Evolutionary conservation across 2,888 invertebrate species (phyloP), one percentile per base, ranked within the genome.

Genomic region (Subacronicta megacephala): DNA sequence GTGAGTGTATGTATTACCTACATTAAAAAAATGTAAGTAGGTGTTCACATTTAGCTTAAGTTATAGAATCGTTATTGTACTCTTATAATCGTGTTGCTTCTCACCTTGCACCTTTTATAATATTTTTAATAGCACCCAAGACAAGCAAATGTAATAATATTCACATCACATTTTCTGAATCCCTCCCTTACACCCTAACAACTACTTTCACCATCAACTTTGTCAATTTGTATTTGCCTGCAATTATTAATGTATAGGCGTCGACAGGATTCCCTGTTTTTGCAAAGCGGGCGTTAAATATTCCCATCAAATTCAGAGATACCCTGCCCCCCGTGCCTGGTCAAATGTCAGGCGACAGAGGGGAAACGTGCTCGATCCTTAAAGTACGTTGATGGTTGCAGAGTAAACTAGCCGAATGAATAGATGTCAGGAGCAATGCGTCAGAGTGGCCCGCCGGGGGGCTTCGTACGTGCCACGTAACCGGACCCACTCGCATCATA

Each of bases 141-240:
- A 66, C 71, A 69, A 70, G 64, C 74, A 68, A 75, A 88, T 89
- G 80, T 82, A 85, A 87, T 90, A 93, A 87, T 90, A 93, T 93
- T 93, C 92, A 88, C 83, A 82, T 90, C 93, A 93, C 92, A 92
- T 75, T 72, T 77, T 81, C 71, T 67, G 59, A 76, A 84, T 75
- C 83, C 76, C 90, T 85, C 79, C 87, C 81, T 77, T 84, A 81
- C 79, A 72, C 84, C 70, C 84, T 90, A 92, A 93, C 90, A 88
- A 92, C 89, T 88, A 90, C 90, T 91, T 90, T 89, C 81, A 80
- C 81, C 81, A 81, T 85, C 87, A 66, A 75, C 77, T 76, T 90
- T 92, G 93, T 93, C 93, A 93, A 87, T 92, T 91, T 86, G 80
- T 89, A 93, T 93, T 93, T 93, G 92, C 90, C 83, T 93, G 88